Evolutionary conservation across 2,888 invertebrate genomes (phyloP), one percentile per base, ranked within the genome.

Genomic region (Crocallis elinguaria): DNA sequence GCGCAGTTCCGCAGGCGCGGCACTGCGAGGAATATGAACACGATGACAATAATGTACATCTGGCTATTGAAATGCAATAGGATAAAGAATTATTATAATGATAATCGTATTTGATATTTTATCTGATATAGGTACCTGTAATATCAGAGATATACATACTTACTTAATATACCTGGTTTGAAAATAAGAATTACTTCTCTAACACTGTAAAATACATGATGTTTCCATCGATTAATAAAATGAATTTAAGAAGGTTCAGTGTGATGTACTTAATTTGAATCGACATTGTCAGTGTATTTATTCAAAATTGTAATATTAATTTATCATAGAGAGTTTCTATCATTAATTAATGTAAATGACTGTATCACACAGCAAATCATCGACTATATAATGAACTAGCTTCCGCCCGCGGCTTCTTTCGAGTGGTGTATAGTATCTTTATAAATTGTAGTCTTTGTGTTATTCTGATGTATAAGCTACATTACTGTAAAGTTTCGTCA

Each of bases 41-140:
- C 67, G 71, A 75, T 80, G 89, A 90, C 89, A 90, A 90, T 90
- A 90, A 89, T 79, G 68, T 75, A 29, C 85, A 77, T 78, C 79
- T 73, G 77, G 78, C 81, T 78, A 79, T 75, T 75, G 57, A 78
- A 76, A 42, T 53, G 32, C 38, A 48, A 53, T 57, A 60, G 52
- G 52, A 49, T 63, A 53, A 60, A 59, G 49, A 1, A 12, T 29
- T 11, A 8, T 21, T 29, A 41, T 30, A 29, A 51, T 41, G 17
- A 27, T 25, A 44, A 37, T 25, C 23, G 23, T 39, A 25, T 8
- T 16, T 27, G 21, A 37, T 43, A 37, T 43, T 37, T 36, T 36
- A 42, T 30, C 41, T 4, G 30, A 41, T 32, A 43, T 11, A n/a
- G n/a, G n/a, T n/a, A 33, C 25, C 12, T 23, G 12, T 42, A 46